These are phyloP conservation scores for Brachypteracias leptosomus DNA, from an alignment of 2,113 vertebrate species.

Conservation along the genomic window DNA sequence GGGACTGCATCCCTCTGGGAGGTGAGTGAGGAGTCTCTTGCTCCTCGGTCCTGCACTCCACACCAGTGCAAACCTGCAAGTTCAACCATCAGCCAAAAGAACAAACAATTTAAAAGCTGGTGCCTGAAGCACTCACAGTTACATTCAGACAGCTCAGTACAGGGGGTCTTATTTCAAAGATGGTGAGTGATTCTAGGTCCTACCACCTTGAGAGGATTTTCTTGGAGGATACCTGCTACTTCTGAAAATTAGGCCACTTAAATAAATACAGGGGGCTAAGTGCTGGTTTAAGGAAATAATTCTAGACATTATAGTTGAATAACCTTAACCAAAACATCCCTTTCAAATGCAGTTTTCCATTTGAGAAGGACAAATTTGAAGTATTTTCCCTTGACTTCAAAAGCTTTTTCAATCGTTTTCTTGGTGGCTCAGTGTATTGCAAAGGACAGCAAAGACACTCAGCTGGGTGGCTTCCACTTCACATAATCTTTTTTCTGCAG, in stretches of 20 bases:
- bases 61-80: not conserved
- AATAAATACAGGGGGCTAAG: not conserved
- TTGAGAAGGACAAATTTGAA: not conserved
- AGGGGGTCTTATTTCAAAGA: not conserved
- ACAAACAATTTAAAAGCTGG: not conserved
- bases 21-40: not conserved
- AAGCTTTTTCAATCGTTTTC: not conserved
- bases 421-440: not conserved
- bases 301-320: not conserved
- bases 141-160: not conserved
- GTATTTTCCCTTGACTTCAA: not conserved
- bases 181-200: not conserved
- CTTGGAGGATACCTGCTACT: not conserved
- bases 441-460: conserved; percentile 5
- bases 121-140: not conserved
- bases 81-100: not conserved
- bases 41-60: not conserved
- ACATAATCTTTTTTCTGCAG: not conserved
- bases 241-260: not conserved
- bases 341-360: not conserved
- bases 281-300: not conserved
- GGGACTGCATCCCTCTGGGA: not conserved
- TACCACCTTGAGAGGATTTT: not conserved
- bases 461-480: not conserved
- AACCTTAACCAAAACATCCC: not conserved